Evolutionary conservation across 37 sponge, comb jelly and placozoan species (phyloP).

Genomic region (Oscarella lobularis): DNA sequence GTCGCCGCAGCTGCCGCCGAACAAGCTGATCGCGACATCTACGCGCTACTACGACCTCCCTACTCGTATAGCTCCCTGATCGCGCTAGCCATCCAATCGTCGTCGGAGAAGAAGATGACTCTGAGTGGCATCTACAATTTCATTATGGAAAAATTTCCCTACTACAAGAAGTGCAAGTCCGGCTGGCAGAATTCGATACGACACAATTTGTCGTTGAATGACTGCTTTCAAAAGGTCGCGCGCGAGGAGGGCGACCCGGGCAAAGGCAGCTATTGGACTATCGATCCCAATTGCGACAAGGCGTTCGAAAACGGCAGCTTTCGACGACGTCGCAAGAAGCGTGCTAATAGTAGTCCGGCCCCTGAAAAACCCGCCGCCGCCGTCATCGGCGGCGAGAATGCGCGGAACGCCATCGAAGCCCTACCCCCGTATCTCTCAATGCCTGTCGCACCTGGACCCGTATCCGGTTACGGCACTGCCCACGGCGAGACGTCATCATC

Average conservation of each 20-base stretch:
- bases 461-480: too few species aligned
- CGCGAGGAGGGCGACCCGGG: constrained; percentile 73
- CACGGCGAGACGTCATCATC: too few species aligned
- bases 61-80: constrained; percentile 82
- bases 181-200: constrained; percentile 89
- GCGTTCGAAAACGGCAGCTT: constrained; percentile 2
- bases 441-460: too few species aligned
- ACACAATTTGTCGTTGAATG: constrained; percentile 77
- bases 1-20: too few species aligned
- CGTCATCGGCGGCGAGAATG: too few species aligned
- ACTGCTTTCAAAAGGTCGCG: constrained; percentile 73
- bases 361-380: too few species aligned
- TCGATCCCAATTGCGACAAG: constrained; percentile 18
- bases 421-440: too few species aligned
- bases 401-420: too few species aligned
- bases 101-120: constrained; percentile 62
- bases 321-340: neutral
- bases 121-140: constrained; percentile 68
- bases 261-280: constrained; percentile 81
- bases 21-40: neutral
- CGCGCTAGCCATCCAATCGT: constrained; percentile 67
- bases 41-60: constrained; percentile 26
- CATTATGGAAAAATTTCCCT: constrained; percentile 75
- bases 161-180: constrained; percentile 52
- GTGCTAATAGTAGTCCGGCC: too few species aligned